Evolutionary conservation across 2,888 invertebrate genomes (phyloP), one percentile per base, ranked within the genome.

Genomic region (Tuta absoluta): DNA sequence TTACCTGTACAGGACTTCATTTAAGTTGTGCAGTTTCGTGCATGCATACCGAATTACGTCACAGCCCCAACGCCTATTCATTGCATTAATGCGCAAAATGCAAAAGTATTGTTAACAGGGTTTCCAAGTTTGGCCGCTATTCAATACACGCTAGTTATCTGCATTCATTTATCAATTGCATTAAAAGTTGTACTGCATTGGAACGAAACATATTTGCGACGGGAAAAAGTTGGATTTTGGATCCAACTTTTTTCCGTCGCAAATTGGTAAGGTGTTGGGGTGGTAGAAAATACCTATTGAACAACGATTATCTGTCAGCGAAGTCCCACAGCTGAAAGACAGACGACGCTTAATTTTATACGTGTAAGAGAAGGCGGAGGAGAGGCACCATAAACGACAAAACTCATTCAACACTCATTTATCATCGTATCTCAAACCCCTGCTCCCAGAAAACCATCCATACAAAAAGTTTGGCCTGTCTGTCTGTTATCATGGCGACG

Each of bases 341-440:
- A 49, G 37, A 65, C 65, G 65, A 62, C 21, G 61, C 38, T 56
- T 48, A 56, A 62, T 62, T 57, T 62, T 24, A 53, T 64, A 19
- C 37, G 62, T 61, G 37, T 45, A 48, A 60, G 60, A 61, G 49
- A 64, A 64, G 53, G 38, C 49, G 56, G 63, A 63, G 62, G 19
- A 61, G 61, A 57, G 49, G 19, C 59, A 58, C 61, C 62, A 64
- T 66, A 66, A 66, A 63, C 66, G 66, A 64, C 64, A 66, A 63
- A 66, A 66, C 66, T 66, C 66, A 64, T 66, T 64, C 59, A 64
- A 66, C 62, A 66, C 45, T 53, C 62, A 66, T 66, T 64, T 62
- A 66, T 66, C 66, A 66, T 66, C 64, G 62, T 48, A 62, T 59
- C 62, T 62, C 66, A 53, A 60, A 62, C 66, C 63, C 56, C 60